Conservation (phyloP, 2,113 vertebrate genomes). For the Pteruthius melanotis region DNA sequence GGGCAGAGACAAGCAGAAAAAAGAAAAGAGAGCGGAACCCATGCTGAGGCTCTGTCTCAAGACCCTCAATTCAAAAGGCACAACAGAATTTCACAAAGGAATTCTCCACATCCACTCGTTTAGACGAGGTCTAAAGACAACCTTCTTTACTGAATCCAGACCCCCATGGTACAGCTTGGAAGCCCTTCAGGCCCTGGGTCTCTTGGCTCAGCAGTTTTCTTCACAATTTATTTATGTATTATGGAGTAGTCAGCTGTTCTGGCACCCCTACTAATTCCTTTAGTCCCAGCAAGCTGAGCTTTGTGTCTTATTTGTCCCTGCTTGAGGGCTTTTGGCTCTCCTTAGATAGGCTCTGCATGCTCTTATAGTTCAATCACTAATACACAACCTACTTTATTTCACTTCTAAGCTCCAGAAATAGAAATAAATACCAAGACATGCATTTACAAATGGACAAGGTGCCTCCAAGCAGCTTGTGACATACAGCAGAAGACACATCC, state of each 20-base stretch:
- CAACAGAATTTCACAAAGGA: neutral
- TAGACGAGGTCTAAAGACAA: rapidly evolving
- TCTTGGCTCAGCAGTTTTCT: neutral
- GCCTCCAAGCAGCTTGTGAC: neutral
- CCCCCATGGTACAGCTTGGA: rapidly evolving
- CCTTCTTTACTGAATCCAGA: neutral
- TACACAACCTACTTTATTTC: neutral
- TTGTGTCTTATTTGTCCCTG: neutral
- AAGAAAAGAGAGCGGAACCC: neutral
- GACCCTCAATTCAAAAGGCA: neutral
- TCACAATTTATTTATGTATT: neutral
- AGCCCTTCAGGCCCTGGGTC: neutral
- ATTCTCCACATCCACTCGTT: neutral
- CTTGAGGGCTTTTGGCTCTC: neutral
- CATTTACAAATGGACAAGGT: neutral
- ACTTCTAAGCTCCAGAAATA: neutral
- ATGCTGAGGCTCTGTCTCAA: rapidly evolving
- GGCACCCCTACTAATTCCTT: neutral
- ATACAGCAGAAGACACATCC: rapidly evolving
- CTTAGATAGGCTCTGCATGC: neutral
- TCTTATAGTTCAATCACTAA: neutral
- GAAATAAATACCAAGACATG: neutral
- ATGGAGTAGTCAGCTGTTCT: neutral
- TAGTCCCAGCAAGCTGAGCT: neutral
- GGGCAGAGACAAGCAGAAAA: neutral